Evolutionary conservation across 2,888 invertebrate genomes (phyloP).

Genomic region (Ormyrus rosae): DNA sequence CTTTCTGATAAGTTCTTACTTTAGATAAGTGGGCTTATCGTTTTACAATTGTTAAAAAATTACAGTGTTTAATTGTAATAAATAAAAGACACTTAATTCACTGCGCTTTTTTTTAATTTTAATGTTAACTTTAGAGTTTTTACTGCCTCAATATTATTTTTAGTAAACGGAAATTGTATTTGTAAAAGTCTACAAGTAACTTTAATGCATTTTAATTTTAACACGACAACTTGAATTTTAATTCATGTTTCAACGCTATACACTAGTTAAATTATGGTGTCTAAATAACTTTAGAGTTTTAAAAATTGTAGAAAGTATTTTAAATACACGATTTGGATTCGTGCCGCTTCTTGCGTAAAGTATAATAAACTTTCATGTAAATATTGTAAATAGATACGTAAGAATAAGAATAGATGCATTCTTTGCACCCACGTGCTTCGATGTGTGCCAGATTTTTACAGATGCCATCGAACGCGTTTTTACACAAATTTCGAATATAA

Average conservation of each 20-base stretch:
- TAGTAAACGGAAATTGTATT: too few relatives aligned
- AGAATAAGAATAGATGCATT: conserved; percentile 1
- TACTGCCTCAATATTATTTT: too few relatives aligned
- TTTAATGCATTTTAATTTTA: too few relatives aligned
- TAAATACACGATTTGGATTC: conserved; percentile 1
- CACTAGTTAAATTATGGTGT: neutral
- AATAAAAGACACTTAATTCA: too few relatives aligned
- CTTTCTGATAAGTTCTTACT: too few relatives aligned
- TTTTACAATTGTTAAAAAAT: too few relatives aligned
- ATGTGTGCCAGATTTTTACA: conserved; percentile 22
- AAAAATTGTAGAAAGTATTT: neutral
- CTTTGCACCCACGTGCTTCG: neutral
- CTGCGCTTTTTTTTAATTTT: too few relatives aligned
- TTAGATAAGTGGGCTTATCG: too few relatives aligned
- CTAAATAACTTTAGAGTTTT: neutral
- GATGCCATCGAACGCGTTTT: neutral
- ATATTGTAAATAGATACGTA: conserved; percentile 62
- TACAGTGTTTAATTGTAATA: too few relatives aligned
- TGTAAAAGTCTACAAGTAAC: too few relatives aligned
- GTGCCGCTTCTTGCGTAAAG: conserved; percentile 18
- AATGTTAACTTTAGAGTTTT: too few relatives aligned
- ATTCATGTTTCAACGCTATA: neutral
- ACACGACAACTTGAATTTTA: neutral
- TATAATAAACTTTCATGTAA: conserved; percentile 58
- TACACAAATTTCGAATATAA: conserved; percentile 12